Percentiles rank a stretch among this genome's conserved stretches.
phyloP scores from a whole-genome alignment of 2,113 vertebrate genomes.

The Myocastor coypus region DNA sequence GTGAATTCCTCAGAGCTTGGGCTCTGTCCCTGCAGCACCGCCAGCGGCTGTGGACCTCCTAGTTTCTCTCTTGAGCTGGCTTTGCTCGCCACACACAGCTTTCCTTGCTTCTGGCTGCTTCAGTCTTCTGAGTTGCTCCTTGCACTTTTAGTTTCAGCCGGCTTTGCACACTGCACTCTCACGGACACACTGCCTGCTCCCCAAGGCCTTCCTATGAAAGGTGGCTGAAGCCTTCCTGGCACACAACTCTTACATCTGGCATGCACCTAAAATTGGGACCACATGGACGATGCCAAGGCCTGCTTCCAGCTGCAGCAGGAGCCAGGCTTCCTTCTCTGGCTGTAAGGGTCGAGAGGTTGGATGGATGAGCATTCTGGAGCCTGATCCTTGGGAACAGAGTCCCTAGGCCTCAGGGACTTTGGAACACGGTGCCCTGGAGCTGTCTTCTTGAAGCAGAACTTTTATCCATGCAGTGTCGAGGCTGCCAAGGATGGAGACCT shows the following conservation, averaged over 20 bases:
- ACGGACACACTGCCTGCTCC: neutral
- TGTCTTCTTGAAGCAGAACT: neutral
- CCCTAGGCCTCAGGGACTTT: neutral
- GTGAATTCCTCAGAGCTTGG: neutral
- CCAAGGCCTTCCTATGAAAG: neutral
- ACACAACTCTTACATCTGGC: neutral
- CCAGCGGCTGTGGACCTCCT: neutral
- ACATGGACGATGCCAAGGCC: neutral
- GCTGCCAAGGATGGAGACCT: neutral
- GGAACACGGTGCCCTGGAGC: neutral
- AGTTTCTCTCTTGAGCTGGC: neutral
- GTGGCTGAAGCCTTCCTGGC: neutral
- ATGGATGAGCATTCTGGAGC: neutral
- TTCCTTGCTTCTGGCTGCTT: neutral
- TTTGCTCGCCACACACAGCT: neutral
- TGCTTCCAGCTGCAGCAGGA: neutral
- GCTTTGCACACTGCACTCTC: neutral
- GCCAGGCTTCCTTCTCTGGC: neutral
- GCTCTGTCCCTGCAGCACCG: neutral
- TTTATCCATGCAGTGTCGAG: neutral
- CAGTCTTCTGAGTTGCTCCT: neutral
- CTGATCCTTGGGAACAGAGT: neutral
- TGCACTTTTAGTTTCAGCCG: neutral
- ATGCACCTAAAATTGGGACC: neutral
- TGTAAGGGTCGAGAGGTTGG: neutral